Percentiles rank a stretch among this genome's conserved stretches.
Evolutionary conservation across 2,797 vertebrate genomes (phyloP).

Genomic region (Clamator glandarius): DNA sequence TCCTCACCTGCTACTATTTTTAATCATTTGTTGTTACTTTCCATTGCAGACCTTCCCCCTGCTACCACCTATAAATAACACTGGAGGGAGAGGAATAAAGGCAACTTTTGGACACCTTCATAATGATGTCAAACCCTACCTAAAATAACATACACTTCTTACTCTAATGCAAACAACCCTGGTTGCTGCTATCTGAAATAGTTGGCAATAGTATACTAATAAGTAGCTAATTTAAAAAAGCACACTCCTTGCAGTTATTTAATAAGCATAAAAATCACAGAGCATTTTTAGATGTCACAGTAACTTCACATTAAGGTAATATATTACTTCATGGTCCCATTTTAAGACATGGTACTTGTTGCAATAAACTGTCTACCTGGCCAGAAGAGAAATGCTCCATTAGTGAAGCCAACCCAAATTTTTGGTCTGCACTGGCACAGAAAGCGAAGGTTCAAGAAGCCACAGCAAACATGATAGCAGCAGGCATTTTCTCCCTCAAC

Average conservation of each 20-base stretch:
- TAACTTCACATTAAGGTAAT: neutral
- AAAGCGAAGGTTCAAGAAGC: neutral
- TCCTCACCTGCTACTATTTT: neutral
- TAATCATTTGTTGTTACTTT: neutral
- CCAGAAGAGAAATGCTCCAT: neutral
- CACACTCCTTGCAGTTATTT: neutral
- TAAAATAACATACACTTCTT: neutral
- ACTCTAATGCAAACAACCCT: neutral
- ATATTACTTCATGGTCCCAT: neutral
- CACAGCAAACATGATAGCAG: rapidly evolving
- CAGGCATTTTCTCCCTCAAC: rapidly evolving
- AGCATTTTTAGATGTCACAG: neutral
- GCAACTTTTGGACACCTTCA: neutral
- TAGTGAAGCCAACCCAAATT: neutral
- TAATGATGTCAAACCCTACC: neutral
- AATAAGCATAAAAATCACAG: constrained; percentile 4
- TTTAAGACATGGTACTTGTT: neutral
- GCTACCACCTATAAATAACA: neutral
- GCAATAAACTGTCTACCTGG: neutral
- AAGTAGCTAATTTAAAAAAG: neutral
- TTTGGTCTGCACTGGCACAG: neutral
- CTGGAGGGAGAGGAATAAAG: neutral
- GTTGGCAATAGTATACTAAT: neutral
- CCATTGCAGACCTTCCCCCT: neutral
- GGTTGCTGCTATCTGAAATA: neutral